Evolutionary conservation across 1,140 invertebrate species (phyloP), one percentile per base, ranked within the genome.

Genomic region (Pygmarrhopalites habei): DNA sequence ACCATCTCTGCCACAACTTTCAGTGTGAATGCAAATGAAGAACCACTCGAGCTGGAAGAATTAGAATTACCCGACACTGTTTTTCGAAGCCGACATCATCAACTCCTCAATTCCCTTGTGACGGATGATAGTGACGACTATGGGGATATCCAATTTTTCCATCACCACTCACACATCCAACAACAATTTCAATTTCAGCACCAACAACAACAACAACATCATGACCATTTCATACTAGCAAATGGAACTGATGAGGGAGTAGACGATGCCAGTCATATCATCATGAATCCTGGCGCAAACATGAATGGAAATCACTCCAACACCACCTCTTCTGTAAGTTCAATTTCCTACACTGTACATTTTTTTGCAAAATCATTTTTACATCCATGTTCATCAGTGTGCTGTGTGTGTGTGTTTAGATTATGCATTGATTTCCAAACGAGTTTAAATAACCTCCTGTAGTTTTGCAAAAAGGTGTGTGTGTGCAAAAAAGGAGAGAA

Each of bases 101-200:
- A 47, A 25, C 5, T 47, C n/a, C n/a, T 47, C 5, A 47, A 47
- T n/a, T 7, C 44, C 19, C 23, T 47, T 5, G 58, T 41, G 30
- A 46, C 47, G 29, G 32, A 23, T 21, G 62, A 58, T 12, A 46
- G 44, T 29, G 63, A 65, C 12, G 63, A 65, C 41, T 65, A 49
- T 32, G 63, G 47, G n/a, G 63, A 65, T 41, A 65, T 65, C 12
- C 63, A 65, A 60, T 65, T 65, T 43, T 65, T 65, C 41, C 63
- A 65, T 51, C 58, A 49, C n/a, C 58, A 60, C 30, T 46, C 46
- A 17, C 28, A 46, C 29, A 29, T 44, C 29, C 58, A 60, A 49
- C 26, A 49, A 49, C 46, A 49, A 19, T 15, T 32, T 35, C 58
- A 60, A 17, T 46, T 49, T 14, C 39, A 39, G 14, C 55, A 57